Conservation (phyloP, 2,888 invertebrate genomes). For the Drosophila neonasuta region DNA sequence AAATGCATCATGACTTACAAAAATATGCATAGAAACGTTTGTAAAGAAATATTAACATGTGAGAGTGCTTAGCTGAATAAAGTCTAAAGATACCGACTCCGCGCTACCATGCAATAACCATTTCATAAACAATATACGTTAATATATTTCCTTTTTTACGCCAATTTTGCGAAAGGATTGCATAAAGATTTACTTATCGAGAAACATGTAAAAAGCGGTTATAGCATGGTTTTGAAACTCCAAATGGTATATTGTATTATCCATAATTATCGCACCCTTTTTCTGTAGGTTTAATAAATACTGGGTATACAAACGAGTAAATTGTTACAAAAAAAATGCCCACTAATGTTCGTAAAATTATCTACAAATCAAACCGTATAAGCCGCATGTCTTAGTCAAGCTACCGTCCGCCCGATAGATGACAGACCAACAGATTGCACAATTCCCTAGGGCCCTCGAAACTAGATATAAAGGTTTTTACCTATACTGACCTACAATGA, state of each 20-base stretch:
- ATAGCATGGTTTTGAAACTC: neutral
- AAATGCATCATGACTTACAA: conserved; percentile 73
- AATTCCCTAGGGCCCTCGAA: conserved; percentile 70
- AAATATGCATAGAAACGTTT: conserved; percentile 36
- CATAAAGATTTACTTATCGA: neutral
- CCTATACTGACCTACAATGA: conserved; percentile 33
- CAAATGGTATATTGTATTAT: neutral
- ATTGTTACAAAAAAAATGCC: conserved; percentile 58
- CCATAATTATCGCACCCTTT: neutral
- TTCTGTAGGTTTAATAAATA: neutral
- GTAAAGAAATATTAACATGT: conserved; percentile 53
- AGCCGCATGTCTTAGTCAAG: conserved; percentile 36
- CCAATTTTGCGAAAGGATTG: too few species aligned
- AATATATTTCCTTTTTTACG: neutral
- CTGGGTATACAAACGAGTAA: conserved; percentile 39
- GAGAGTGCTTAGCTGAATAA: neutral
- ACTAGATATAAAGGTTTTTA: conserved; percentile 43
- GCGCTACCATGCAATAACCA: conserved; percentile 7
- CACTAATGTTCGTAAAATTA: conserved; percentile 74
- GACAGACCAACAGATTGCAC: conserved; percentile 61
- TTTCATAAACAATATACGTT: neutral
- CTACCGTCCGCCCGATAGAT: conserved; percentile 19
- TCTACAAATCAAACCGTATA: conserved; percentile 72
- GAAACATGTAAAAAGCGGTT: neutral
- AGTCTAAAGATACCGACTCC: neutral